Base-by-base conservation (phyloP, 35 echinoderm and acorn worm genomes). In the Heliocidaris tuberculata region DNA sequence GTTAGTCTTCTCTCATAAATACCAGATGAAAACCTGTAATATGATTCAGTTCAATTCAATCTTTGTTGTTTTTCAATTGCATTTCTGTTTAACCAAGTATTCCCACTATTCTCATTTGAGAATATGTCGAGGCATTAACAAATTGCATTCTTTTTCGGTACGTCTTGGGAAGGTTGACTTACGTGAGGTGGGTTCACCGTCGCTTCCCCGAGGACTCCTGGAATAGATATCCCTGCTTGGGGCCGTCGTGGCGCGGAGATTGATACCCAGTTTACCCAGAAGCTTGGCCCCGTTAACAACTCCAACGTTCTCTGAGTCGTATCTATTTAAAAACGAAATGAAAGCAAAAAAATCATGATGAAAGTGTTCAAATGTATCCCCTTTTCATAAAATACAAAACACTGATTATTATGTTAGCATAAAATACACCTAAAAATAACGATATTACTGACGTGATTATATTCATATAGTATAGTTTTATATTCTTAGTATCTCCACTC, bases 251-350 rank as follows among this genome's bases (percentile, higher is more conserved):
- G 94, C 47, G 50, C 98, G 94, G 6, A 99, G 95, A 86, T 95
- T 97, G 92, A 99, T 99, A 10, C 98, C 98, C 9, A 99, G 85
- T 94, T 99, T 99, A 65, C 96, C 97, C 48, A 99, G 70, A 16
- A 99, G 86, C 86, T 94, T 95, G 30, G 94, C 96, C 2, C 98
- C 98, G 60, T 99, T 97, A 8, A 99, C 96, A 2, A 99, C 97
- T 49, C 98, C 98, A 88, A 93, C 42, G 4, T 96, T 95, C 50
- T 97, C 95, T 59, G 88, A 91, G 50, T 99, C 98, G 95, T 99
- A 99, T 94, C 98, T 99, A 56, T 31, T 89, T 89, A 31, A 47
- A 89, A 89, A 47, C 17, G 47, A 5, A 9, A 48, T 5, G 9
- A 12, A n/a, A 89, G 10, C 10, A 19, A 42, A 10, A 16, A 89